Evolutionary conservation across 2,888 invertebrate species (phyloP).

Genomic region (Hololepta plana): DNA sequence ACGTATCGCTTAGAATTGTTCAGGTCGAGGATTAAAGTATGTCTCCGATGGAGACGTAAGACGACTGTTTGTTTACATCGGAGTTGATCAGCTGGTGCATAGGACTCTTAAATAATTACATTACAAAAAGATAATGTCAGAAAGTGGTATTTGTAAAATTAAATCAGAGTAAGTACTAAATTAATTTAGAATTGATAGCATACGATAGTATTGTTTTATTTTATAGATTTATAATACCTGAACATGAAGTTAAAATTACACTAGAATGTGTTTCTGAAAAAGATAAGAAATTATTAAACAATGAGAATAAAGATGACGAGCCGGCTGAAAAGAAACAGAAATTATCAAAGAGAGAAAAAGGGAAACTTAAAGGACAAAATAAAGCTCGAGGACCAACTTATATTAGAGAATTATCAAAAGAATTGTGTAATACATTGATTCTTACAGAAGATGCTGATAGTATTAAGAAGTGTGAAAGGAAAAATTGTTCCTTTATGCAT

Average conservation of each 20-base stretch:
- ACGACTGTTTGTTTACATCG: too few relatives aligned
- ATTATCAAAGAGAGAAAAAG: constrained; percentile 20
- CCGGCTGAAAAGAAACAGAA: constrained; percentile 23
- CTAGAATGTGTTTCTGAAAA: constrained; percentile 26
- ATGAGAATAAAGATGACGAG: constrained; percentile 14
- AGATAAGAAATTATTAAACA: constrained; percentile 23
- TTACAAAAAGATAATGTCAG: too few relatives aligned
- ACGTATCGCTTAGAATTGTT: too few relatives aligned
- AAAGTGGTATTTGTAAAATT: constrained; percentile 26
- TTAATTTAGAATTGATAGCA: constrained; percentile 4
- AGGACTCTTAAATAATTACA: too few relatives aligned
- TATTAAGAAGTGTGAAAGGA: constrained; percentile 33
- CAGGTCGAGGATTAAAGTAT: too few relatives aligned
- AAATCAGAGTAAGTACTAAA: constrained; percentile 29
- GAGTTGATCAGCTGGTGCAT: too few relatives aligned
- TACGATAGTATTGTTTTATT: too few relatives aligned
- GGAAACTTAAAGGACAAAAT: constrained; percentile 50
- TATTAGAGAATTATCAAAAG: constrained; percentile 36
- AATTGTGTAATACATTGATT: constrained; percentile 50
- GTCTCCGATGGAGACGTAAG: too few relatives aligned
- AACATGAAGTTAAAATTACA: constrained; percentile 24
- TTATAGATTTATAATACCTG: constrained; percentile 29
- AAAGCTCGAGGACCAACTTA: constrained; percentile 59
- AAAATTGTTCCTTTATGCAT: constrained; percentile 60
- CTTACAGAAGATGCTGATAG: constrained; percentile 30